Evolutionary conservation across 2,888 invertebrate genomes (phyloP), one percentile per base, ranked within the genome.

Genomic region (Athripsodes cinereus): DNA sequence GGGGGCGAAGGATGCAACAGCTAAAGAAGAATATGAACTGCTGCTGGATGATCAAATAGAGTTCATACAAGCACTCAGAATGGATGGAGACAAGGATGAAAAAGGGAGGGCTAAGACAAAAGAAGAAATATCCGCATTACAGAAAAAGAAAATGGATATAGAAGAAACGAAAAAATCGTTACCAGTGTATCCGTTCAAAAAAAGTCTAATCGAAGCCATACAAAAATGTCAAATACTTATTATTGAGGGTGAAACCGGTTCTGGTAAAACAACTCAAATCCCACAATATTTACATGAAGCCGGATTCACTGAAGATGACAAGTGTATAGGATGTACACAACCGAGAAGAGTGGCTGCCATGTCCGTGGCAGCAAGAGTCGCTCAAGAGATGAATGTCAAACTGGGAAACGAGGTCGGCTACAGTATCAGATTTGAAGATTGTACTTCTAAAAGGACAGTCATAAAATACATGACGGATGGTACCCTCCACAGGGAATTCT

Each of bases 401-500:
- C 79, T 99, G 22, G 99, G 98, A 52, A 92, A 91, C 72, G 92
- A 92, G 78, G 92, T 92, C 52, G 89, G 90, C 2, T 90, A 90
- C 66, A 88, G 89, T 64, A 99, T 99, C 68, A 83, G 99, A 66
- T 99, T 99, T 79, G 99, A 99, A 78, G 99, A 99, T 71, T 99
- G 98, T 70, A 98, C 98, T 1, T 96, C 96, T 2, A 97, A 98
- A 72, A 81, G 96, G 65, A 99, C 99, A 6, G 81, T 94, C 19
- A 84, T 99, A 52, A 99, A 99, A 74, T 99, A 99, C 70, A 98
- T 99, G 98, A 99, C 99, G 26, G 99, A 99, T 75, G 99, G 99
- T 68, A 99, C 98, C 69, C 74, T 99, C 47, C 90, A 99, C 64
- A 79, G 99, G 68, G 99, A 99, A 76, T 99, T 99, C 72, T 81